Base-by-base conservation (phyloP, 2,888 invertebrate genomes). In the Limenitis camilla region DNA sequence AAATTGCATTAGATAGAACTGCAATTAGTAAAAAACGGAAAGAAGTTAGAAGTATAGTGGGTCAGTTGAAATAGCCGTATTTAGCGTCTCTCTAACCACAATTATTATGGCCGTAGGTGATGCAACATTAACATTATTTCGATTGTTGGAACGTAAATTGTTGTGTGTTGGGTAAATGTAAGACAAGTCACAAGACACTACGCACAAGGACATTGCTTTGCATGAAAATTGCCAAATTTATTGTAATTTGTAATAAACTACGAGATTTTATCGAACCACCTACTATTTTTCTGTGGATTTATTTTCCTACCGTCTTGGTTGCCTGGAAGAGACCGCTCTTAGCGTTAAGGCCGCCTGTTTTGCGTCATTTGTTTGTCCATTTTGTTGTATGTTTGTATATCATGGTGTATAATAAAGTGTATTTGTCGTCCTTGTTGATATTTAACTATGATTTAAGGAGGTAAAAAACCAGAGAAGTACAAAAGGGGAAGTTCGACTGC, bases 81-180 rank as follows among this genome's bases (percentile, higher is more conserved):
- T 53, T 51, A 56, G 40, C 42, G 30, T 58, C 58, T 53, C 45
- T 49, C 49, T 55, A 50, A 55, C 59, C 56, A 52, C 56, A 64
- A 58, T 66, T 61, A 64, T 62, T 31, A 40, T 49, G 46, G 50
- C 45, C 49, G 51, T 53, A 49, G 47, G 49, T 64, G 56, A 60
- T 53, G 65, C 59, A 64, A 64, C 49, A 41, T 44, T 28, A 49
- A 52, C 48, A 54, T 58, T 54, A 63, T 60, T 63, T 59, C 56
- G 59, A 52, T 58, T 59, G 59, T 58, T 60, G 57, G 55, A 60
- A 59, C 57, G 56, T 53, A 46, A 42, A 49, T 39, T 40, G 53
- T 50, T 48, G 49, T 49, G 49, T 52, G 52, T 54, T 59, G 53
- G 35, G 49, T 43, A 58, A 58, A 53, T 48, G 40, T 42, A 36